These are phyloP conservation scores for Nycticorax nycticorax DNA, from an alignment of 2,113 vertebrate species.

Conservation along the genomic window DNA sequence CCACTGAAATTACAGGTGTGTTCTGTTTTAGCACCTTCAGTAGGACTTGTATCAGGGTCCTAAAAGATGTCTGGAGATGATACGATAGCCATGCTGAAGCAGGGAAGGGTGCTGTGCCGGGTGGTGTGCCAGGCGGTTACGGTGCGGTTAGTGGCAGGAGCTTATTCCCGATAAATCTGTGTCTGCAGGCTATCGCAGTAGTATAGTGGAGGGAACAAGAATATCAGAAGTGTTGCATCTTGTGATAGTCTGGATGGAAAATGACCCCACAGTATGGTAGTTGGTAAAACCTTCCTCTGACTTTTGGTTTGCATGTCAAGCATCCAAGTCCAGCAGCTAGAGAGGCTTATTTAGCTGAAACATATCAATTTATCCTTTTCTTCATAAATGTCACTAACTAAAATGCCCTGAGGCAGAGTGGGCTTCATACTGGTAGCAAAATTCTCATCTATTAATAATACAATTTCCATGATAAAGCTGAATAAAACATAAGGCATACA, in stretches of 20 bases:
- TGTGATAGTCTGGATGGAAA: neutral
- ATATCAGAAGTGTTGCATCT: no score
- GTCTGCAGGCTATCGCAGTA: neutral
- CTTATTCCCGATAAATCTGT: neutral
- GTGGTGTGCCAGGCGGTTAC: neutral
- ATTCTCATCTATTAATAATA: neutral
- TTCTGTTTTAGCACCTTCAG: neutral
- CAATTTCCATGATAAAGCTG: neutral
- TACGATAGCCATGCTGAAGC: fast-evolving
- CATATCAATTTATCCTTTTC: neutral
- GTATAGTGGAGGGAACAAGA: neutral
- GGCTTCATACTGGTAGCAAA: neutral
- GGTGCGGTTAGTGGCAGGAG: neutral
- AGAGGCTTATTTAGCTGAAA: neutral
- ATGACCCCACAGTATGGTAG: neutral
- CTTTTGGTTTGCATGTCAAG: neutral
- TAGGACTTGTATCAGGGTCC: neutral
- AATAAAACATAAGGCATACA: neutral
- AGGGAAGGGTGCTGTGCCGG: neutral
- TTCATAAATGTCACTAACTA: neutral
- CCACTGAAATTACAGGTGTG: neutral
- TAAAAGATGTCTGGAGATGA: neutral
- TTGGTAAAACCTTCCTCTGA: neutral
- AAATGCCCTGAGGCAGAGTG: neutral
- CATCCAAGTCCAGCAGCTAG: neutral